Percentiles rank a stretch among this genome's conserved stretches.
Evolutionary conservation across 2,113 vertebrate species (phyloP).

Genomic region (Grallaria varia): DNA sequence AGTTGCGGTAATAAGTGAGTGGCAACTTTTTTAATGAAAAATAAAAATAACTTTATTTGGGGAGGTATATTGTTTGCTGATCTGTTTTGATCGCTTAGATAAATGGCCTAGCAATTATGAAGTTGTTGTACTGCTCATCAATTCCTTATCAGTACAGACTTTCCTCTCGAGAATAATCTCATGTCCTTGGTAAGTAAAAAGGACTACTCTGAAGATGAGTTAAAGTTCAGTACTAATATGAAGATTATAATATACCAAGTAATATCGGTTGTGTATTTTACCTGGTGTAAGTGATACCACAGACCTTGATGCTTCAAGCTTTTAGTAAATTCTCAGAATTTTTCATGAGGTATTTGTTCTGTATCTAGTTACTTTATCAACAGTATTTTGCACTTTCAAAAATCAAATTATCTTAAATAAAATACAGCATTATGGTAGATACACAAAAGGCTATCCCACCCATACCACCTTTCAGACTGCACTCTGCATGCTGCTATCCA

Average conservation of each 20-base stretch:
- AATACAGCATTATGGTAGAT: background rate
- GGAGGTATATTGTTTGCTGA: background rate
- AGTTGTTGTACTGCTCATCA: background rate
- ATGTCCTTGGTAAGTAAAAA: background rate
- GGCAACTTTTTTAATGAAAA: background rate
- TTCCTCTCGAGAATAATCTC: background rate
- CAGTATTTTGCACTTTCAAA: background rate
- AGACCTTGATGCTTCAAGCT: background rate
- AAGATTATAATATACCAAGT: background rate
- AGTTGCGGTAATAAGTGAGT: background rate
- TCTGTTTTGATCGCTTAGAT: background rate
- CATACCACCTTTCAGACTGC: background rate
- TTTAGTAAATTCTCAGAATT: background rate
- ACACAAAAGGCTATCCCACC: background rate
- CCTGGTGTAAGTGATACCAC: background rate
- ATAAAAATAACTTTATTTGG: background rate
- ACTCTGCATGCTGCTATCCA: background rate
- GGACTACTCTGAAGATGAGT: background rate
- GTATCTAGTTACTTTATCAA: background rate
- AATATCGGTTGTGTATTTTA: background rate
- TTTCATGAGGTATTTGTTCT: background rate
- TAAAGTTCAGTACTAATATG: background rate
- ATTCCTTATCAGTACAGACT: background rate
- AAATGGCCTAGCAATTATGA: background rate
- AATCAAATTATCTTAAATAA: background rate